Evolutionary conservation across 1,140 invertebrate genomes (phyloP).

Genomic region (Holotrichia oblita): DNA sequence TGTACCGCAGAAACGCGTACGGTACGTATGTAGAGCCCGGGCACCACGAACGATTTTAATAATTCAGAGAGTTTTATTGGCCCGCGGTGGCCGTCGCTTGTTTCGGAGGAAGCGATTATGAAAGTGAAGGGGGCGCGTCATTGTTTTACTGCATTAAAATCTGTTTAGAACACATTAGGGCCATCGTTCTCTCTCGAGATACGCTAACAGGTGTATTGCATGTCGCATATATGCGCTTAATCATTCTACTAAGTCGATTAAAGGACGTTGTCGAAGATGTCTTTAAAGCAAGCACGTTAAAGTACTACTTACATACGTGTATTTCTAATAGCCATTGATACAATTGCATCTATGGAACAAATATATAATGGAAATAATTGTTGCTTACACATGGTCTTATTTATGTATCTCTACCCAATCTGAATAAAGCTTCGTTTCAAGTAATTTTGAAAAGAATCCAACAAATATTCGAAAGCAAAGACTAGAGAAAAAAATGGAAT

Average conservation of each 20-base stretch:
- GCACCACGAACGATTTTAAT: slow-evolving; percentile 36
- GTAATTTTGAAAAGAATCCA: no score
- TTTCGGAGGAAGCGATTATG: slow-evolving; percentile 39
- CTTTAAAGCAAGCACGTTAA: neutral
- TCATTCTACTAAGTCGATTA: slow-evolving; percentile 40
- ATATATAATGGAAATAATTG: no score
- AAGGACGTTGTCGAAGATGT: neutral
- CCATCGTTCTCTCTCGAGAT: slow-evolving; percentile 53
- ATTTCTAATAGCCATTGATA: no score
- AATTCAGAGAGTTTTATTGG: slow-evolving; percentile 41
- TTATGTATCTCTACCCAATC: no score
- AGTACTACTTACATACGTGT: neutral
- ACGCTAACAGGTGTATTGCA: slow-evolving; percentile 59
- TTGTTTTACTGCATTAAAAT: slow-evolving; percentile 60
- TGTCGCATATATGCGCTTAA: slow-evolving; percentile 46
- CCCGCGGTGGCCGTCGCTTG: slow-evolving; percentile 39
- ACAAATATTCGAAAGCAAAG: no score
- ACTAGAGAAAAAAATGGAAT: no score
- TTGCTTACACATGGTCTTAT: no score
- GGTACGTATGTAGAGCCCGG: slow-evolving; percentile 2
- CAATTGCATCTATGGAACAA: no score
- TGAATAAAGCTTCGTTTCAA: no score
- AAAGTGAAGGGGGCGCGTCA: slow-evolving; percentile 34
- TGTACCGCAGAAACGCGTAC: neutral
- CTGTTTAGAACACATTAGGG: slow-evolving; percentile 57